Conservation (phyloP, 2,113 vertebrate genomes). For the Castor canadensis region DNA sequence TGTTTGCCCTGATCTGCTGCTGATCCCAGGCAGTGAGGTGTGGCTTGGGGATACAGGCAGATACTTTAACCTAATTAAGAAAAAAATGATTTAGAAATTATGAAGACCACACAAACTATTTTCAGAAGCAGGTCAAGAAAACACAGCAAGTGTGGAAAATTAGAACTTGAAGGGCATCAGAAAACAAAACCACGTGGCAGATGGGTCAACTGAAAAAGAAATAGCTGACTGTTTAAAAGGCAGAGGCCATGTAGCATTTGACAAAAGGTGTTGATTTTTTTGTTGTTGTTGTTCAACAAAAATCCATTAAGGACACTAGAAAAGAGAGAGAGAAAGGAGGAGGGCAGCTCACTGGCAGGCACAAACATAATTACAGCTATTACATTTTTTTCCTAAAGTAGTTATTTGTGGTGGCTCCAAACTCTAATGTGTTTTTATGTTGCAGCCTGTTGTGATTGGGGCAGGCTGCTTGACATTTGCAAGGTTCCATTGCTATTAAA, state of each 20-base stretch:
- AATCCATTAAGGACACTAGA: conserved; percentile 31
- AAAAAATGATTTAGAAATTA: background rate
- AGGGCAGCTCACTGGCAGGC: conserved; percentile 60
- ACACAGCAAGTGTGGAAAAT: background rate
- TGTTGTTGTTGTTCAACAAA: conserved; percentile 38
- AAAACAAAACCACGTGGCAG: rapidly evolving
- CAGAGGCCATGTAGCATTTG: background rate
- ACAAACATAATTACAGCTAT: conserved; percentile 77
- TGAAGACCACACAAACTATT: background rate
- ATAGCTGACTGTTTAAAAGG: background rate
- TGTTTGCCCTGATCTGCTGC: no score
- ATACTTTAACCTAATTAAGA: conserved; percentile 7
- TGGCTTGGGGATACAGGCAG: background rate
- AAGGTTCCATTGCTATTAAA: conserved; percentile 73
- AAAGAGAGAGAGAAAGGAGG: background rate
- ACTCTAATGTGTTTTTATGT: conserved; percentile 58
- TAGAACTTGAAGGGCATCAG: background rate
- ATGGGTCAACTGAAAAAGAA: background rate
- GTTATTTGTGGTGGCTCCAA: conserved; percentile 69
- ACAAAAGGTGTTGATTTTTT: conserved; percentile 21
- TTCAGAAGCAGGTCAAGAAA: background rate
- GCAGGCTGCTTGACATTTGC: conserved; percentile 69
- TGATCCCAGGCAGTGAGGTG: background rate
- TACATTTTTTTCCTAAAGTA: conserved; percentile 74
- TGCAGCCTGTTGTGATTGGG: conserved; percentile 45